Evolutionary conservation across 2,888 invertebrate genomes (phyloP), one percentile per base, ranked within the genome.

Genomic region (Nomada hirtipes): DNA sequence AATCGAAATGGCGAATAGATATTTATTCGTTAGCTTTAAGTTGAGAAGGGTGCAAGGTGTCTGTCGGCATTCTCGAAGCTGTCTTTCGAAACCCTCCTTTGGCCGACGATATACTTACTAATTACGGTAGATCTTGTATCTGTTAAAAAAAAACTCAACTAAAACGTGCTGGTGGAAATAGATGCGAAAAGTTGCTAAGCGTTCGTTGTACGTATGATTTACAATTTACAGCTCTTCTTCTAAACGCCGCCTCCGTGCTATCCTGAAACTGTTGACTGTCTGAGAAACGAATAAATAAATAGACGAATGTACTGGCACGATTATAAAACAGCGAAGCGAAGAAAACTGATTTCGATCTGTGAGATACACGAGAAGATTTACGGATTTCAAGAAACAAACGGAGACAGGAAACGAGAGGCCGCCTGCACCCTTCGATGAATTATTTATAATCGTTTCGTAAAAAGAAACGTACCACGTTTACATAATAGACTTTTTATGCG

Each of bases 401-500:
- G 42, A 72, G 80, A 80, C 67, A 29, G 50, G 63, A 29, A 78
- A 69, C 78, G 63, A 76, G 73, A 71, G 83, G 82, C 82, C 82
- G 79, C 79, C 84, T 85, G 89, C 88, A 89, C 87, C 89, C 89
- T 89, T 86, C 84, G 72, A 64, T 74, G 70, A 89, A 85, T 89
- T 85, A 89, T 88, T 89, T 89, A 85, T 86, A 70, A 79, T 79
- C 74, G 69, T 84, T 79, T 82, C 79, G 61, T 64, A 52, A 63
- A 26, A 55, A 61, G 77, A 77, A 83, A 78, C 72, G 77, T 23
- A 29, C 47, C 55, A 36, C 57, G 57, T 80, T 80, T 55, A 67
- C 10, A n/a, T 55, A 76, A n/a, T 55, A 76, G 29, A 29, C 53
- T 42, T 75, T 72, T 73, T 74, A 77, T 63, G 71, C 13, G 77